Evolutionary conservation across 2,113 vertebrate genomes (phyloP).

Genomic region (Bubo bubo): DNA sequence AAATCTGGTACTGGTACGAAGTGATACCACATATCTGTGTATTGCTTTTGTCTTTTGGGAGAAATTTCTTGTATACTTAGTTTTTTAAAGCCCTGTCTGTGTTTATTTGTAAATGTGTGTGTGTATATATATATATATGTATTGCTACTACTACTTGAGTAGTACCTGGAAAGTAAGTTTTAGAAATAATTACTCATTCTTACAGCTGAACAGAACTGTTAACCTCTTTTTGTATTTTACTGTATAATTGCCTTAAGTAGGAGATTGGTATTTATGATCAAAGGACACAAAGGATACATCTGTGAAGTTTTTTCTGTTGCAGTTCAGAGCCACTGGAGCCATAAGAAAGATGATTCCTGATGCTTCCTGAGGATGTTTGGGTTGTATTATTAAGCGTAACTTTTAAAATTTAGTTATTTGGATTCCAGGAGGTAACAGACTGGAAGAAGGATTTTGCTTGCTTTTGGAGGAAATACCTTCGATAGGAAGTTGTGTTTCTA

Average conservation of each 20-base stretch:
- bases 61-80: not conserved
- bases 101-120: not conserved
- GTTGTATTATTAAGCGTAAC: not conserved
- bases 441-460: not conserved
- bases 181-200: not conserved
- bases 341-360: not conserved
- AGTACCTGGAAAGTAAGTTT: not conserved
- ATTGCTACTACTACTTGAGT: not conserved
- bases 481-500: not conserved
- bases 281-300: not conserved
- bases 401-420: not conserved
- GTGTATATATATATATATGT: fast-evolving
- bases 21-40: fast-evolving
- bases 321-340: not conserved
- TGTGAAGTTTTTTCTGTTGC: not conserved
- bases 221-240: not conserved
- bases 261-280: not conserved
- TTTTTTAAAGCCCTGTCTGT: not conserved
- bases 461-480: not conserved
- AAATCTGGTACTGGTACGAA: not conserved
- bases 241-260: not conserved
- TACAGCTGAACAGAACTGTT: not conserved
- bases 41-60: not conserved
- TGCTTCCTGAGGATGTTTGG: not conserved
- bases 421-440: not conserved